Percentiles rank a stretch among this genome's conserved stretches.
Evolutionary conservation across 2,113 vertebrate genomes (phyloP).

Genomic region (Zosterops borbonicus): DNA sequence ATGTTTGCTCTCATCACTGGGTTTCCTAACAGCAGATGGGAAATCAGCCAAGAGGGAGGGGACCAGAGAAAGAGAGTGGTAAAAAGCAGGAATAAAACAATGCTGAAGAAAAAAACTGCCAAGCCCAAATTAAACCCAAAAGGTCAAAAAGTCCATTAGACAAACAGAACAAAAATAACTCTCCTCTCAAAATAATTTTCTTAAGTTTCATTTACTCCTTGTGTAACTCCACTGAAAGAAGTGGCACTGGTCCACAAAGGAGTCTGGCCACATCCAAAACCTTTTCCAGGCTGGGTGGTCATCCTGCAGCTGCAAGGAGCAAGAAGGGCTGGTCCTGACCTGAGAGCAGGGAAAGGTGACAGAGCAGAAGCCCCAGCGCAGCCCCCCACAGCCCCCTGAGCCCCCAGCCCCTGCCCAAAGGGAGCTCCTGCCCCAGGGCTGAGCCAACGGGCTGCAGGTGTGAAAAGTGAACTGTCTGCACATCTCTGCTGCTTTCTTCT

Average conservation of each 20-base stretch:
- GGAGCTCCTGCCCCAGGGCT: neutral
- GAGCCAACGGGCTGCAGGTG: neutral
- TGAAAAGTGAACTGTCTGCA: neutral
- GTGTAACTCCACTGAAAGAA: neutral
- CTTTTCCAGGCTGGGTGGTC: neutral
- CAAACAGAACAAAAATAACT: neutral
- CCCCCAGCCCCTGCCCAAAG: neutral
- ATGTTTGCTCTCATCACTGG: neutral
- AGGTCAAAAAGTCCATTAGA: neutral
- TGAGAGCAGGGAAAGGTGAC: neutral
- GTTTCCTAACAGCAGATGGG: constrained; percentile 19
- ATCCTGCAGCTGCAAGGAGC: neutral
- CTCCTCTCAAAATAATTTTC: neutral
- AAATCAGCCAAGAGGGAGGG: neutral
- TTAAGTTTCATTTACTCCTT: neutral
- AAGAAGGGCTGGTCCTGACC: neutral
- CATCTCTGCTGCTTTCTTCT: neutral
- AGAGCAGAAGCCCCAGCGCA: neutral
- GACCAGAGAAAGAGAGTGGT: neutral
- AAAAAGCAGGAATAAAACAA: constrained; percentile 11
- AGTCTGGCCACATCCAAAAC: neutral
- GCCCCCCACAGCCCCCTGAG: accelerated
- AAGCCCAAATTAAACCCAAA: neutral
- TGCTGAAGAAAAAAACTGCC: neutral
- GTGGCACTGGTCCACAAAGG: neutral